A percentile compares a stretch with the other conserved stretches of the same genome.
phyloP scores from a whole-genome alignment of 2,888 invertebrate genomes.

The Drosophila putrida region DNA sequence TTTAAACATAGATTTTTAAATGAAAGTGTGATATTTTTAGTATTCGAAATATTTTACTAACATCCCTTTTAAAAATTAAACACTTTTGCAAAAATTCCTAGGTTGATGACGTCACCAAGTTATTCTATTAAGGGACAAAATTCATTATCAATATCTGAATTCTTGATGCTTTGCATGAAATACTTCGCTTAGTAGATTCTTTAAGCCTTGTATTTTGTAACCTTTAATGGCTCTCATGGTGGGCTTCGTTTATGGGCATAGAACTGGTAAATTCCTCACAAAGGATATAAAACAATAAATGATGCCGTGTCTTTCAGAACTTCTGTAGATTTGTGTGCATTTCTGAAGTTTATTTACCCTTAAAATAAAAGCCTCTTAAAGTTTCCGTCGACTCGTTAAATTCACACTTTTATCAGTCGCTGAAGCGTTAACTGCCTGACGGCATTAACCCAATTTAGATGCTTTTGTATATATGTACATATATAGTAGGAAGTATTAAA shows the following conservation, averaged over 20 bases:
- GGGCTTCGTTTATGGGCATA: constrained; percentile 47
- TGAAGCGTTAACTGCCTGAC: constrained; percentile 27
- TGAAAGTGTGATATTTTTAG: too few relatives aligned
- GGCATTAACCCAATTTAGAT: constrained; percentile 37
- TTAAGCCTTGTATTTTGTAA: neutral
- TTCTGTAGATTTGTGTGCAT: constrained; percentile 33
- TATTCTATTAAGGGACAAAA: neutral
- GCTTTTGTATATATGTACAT: constrained; percentile 40
- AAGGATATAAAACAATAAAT: constrained; percentile 46
- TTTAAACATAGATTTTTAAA: too few relatives aligned
- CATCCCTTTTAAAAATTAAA: too few relatives aligned
- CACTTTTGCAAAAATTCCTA: neutral
- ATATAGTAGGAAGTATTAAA: constrained; percentile 26
- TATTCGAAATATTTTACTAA: too few relatives aligned
- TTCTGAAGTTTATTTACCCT: constrained; percentile 30
- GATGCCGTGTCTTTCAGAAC: constrained; percentile 18
- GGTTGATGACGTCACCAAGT: neutral
- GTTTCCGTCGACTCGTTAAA: constrained; percentile 63
- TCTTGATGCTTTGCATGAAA: neutral
- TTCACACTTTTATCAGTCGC: constrained; percentile 55
- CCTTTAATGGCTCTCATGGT: constrained; percentile 38
- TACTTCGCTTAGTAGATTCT: neutral
- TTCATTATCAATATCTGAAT: neutral
- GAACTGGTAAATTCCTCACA: constrained; percentile 37
- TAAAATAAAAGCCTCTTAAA: constrained; percentile 64